These are phyloP conservation scores for Ephydatia muelleri DNA, from an alignment of 37 sponge, comb jelly and placozoan species.

Conservation along the genomic window DNA sequence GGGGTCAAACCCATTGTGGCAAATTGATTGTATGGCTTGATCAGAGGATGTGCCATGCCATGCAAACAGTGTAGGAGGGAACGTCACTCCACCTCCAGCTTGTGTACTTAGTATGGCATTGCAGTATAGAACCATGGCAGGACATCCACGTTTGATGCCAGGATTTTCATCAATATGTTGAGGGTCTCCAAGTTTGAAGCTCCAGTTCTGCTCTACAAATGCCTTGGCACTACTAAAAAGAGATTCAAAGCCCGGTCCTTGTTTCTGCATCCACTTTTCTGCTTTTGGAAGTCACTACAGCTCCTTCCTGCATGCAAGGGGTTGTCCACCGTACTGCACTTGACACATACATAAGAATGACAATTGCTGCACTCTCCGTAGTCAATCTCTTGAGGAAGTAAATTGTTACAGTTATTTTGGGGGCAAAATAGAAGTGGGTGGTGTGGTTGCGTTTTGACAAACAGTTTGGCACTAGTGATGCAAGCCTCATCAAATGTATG, in stretches of 20 bases:
- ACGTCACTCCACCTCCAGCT: not conserved
- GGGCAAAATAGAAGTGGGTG: not conserved
- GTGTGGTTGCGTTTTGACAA: not conserved
- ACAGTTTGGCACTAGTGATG: not conserved
- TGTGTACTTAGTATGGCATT: not conserved
- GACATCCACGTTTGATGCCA: not conserved
- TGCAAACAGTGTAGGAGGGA: not conserved
- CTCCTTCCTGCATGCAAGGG: not conserved
- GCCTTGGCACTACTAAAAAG: not conserved
- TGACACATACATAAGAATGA: not conserved
- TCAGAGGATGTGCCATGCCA: not conserved
- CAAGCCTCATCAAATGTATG: not conserved
- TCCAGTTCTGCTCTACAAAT: not conserved
- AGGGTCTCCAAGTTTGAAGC: not conserved
- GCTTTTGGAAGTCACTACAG: not conserved
- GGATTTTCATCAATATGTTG: not conserved
- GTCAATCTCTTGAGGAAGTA: not conserved
- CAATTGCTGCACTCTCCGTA: not conserved
- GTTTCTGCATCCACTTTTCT: not conserved
- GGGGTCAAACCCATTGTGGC: not conserved
- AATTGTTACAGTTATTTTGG: not conserved
- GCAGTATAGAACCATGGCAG: not conserved
- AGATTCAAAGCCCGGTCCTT: not conserved
- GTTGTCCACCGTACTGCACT: not conserved
- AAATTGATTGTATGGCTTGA: not conserved